These are phyloP conservation scores for Corydoras sp. DNA, from an alignment of 2,113 vertebrate species.

Conservation along the genomic window DNA sequence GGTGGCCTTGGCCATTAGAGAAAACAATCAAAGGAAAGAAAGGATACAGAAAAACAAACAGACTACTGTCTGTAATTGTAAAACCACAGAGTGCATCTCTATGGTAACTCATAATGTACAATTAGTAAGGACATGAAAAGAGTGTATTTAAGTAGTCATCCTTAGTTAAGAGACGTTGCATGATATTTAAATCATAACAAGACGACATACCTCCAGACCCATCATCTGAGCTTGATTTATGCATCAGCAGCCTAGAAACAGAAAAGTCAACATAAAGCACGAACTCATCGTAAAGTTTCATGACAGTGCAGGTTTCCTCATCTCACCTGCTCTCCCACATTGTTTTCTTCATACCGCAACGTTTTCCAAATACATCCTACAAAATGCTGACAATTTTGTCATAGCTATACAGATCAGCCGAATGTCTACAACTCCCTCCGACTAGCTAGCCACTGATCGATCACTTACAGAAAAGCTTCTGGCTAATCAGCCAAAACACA, in stretches of 20 bases:
- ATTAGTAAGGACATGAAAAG: no score
- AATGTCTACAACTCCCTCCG: constrained; percentile 28
- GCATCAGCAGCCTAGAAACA: constrained; percentile 76
- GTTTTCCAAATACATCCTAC: constrained; percentile 44
- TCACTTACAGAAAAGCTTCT: constrained; percentile 44
- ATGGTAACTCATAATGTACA: no score
- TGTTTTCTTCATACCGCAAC: constrained; percentile 55
- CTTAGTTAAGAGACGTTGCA: no score
- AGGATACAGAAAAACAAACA: no score
- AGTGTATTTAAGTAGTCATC: no score
- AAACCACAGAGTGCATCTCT: no score
- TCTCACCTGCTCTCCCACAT: constrained; percentile 56
- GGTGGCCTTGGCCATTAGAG: no score
- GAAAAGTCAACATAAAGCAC: constrained; percentile 40
- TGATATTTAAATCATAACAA: no score
- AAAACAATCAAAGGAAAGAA: no score
- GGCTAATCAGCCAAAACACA: constrained; percentile 52
- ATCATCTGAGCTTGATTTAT: constrained; percentile 90
- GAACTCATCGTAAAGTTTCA: not conserved
- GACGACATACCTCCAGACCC: constrained; percentile 77
- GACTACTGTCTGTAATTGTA: no score
- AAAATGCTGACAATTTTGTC: constrained; percentile 24
- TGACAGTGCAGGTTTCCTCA: not conserved
- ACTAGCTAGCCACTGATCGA: constrained; percentile 24
- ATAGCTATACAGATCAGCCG: constrained; percentile 27